Conservation (phyloP, 1,140 invertebrate species). For the Eciton burchellii region DNA sequence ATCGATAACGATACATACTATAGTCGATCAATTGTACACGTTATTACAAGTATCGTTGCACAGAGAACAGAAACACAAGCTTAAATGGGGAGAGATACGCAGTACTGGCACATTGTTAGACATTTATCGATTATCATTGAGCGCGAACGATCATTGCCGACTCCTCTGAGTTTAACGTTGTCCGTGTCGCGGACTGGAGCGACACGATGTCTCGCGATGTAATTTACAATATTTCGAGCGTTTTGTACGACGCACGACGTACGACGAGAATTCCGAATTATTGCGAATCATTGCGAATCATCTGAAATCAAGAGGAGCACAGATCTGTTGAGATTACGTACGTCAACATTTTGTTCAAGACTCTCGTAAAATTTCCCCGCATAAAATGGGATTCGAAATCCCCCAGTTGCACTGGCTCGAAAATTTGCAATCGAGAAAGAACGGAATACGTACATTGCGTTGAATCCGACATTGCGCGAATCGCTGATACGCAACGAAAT, state of each 20-base stretch:
- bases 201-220: conserved; percentile 28
- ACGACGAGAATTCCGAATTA: neutral
- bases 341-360: neutral
- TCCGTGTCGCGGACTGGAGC: conserved; percentile 62
- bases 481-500: conserved; percentile 31
- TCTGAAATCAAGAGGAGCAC: conserved; percentile 1
- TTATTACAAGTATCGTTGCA: conserved; percentile 19
- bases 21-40: conserved; percentile 21
- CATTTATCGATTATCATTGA: neutral
- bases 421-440: neutral
- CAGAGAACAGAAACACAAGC: conserved; percentile 12
- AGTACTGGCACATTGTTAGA: conserved; percentile 41
- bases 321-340: too few relatives aligned
- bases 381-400: conserved; percentile 26
- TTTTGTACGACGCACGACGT: neutral
- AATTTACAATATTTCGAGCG: conserved; percentile 13
- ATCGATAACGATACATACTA: conserved; percentile 7
- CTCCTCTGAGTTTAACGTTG: conserved; percentile 28
- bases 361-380: neutral
- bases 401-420: neutral
- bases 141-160: neutral
- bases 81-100: conserved; percentile 13
- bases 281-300: conserved; percentile 23
- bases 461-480: neutral
- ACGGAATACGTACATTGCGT: conserved; percentile 1